phyloP scores from a whole-genome alignment of 2,888 invertebrate genomes.

The Chaetogeoica ovagalla region DNA sequence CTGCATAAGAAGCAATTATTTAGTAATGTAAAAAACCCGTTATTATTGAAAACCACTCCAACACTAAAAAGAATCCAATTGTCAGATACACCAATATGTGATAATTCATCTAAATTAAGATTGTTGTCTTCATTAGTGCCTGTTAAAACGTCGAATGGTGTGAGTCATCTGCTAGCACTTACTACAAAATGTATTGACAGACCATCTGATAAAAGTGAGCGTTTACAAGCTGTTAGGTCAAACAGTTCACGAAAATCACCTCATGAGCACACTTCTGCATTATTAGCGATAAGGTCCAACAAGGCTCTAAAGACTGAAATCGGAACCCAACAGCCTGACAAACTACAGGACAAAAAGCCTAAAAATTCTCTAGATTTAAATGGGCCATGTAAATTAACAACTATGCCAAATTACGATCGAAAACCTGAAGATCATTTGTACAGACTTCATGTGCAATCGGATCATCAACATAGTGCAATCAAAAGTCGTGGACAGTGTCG shows the following conservation, averaged over 20 bases:
- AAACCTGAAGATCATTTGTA: not conserved
- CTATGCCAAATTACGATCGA: not conserved
- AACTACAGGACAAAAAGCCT: not conserved
- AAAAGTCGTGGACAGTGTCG: constrained; percentile 6
- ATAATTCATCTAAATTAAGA: not conserved
- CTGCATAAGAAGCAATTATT: constrained; percentile 34
- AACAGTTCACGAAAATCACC: constrained; percentile 71
- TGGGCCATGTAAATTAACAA: constrained; percentile 11
- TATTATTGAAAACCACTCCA: not conserved
- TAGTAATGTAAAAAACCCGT: not conserved
- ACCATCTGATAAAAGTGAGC: constrained; percentile 24
- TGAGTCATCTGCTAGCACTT: not conserved
- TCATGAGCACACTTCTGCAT: constrained; percentile 82
- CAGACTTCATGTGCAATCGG: constrained; percentile 5
- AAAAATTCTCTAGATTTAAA: constrained; percentile 12
- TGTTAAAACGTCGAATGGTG: not conserved
- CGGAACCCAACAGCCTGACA: not conserved
- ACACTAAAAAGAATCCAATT: constrained; percentile 13
- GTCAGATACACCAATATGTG: constrained; percentile 12
- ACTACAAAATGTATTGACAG: constrained; percentile 28
- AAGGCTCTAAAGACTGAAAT: not conserved
- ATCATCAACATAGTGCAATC: not conserved
- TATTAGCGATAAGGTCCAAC: constrained; percentile 66
- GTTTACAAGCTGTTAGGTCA: constrained; percentile 1
- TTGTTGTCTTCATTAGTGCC: not conserved